These are phyloP conservation scores for Silurus lanzhouensis DNA, from an alignment of 2,797 vertebrate species.

Conservation along the genomic window DNA sequence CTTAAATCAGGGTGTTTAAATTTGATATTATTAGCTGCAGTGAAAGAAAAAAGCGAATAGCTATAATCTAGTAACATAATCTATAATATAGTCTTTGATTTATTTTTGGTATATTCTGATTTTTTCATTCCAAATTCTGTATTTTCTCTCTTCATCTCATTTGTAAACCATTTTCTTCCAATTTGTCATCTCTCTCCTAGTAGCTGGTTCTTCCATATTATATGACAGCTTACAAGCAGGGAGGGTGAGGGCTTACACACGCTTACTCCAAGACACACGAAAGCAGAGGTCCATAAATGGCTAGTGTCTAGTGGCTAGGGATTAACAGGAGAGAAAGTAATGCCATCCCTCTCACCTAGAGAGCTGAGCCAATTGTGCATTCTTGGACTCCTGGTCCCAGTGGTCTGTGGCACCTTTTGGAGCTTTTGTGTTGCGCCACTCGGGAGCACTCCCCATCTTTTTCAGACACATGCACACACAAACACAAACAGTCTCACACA, in stretches of 20 bases:
- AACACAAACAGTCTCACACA: too few species aligned
- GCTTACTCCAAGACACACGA: not conserved
- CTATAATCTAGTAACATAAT: not conserved
- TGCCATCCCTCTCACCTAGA: not conserved
- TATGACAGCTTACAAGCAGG: not conserved
- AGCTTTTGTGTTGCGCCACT: not conserved
- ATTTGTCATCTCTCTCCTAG: not conserved
- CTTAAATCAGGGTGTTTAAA: not conserved
- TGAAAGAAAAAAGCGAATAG: not conserved
- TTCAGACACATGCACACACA: constrained; percentile 1
- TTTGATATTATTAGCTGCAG: not conserved
- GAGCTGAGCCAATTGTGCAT: not conserved
- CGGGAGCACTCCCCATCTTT: not conserved
- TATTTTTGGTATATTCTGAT: not conserved
- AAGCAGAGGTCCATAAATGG: not conserved
- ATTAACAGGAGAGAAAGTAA: not conserved
- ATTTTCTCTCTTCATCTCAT: not conserved
- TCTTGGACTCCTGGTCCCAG: not conserved
- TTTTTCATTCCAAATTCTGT: not conserved
- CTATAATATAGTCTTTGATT: not conserved
- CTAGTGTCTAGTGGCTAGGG: not conserved
- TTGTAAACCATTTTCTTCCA: not conserved
- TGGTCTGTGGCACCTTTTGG: not conserved
- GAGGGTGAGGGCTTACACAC: not conserved
- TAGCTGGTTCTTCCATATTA: not conserved